Evolutionary conservation across 1,140 invertebrate species (phyloP), one percentile per base, ranked within the genome.

Genomic region (Octopus sinensis): DNA sequence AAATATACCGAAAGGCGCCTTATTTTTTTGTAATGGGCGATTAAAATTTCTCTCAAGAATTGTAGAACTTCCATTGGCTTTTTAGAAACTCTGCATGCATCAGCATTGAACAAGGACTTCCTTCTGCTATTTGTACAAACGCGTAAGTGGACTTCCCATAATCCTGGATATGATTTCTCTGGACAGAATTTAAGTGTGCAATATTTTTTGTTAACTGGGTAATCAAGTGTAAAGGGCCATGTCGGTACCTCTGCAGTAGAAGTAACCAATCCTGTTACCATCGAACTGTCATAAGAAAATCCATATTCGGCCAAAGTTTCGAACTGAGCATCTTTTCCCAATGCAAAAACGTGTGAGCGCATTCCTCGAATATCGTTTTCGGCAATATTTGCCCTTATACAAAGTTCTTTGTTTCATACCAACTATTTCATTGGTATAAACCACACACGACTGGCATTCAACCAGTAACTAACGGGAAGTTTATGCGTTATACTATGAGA

Each of bases 351-450:
- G 0, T 97, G 97, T 0, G 96, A 96, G 77, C 97, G 93, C 5
- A 98, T 95, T 73, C 97, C 97, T 1, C 97, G 96, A 43, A 98
- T 96, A 83, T 95, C 96, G 91, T 97, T 96, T 87, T 97, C 96
- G 0, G 96, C 96, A 80, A 98, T 93, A 91, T 97, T 97, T 78
- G 96, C 94, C 89, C 94, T 98, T 85, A 97, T 96, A 90, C 98
- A 96, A 30, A 95, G 94, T 87, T 98, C 97, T n/a, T 68, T 97
- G 95, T 84, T 97, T 94, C 93, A 96, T 96, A 43, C 97, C 97
- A 75, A 96, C 96, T 96, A 98, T 98, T 92, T 98, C 97, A 88
- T 96, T 97, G 17, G 96, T 96, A 96, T 96, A 98, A 85, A 97
- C 95, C n/a, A n/a, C 86, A 96, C 94, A 87, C 97, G 81, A 53